A percentile compares a stretch with the other conserved stretches of the same genome.
These are phyloP conservation scores for Acridotheres tristis DNA, from an alignment of 2,797 vertebrate species.

Conservation along the genomic window DNA sequence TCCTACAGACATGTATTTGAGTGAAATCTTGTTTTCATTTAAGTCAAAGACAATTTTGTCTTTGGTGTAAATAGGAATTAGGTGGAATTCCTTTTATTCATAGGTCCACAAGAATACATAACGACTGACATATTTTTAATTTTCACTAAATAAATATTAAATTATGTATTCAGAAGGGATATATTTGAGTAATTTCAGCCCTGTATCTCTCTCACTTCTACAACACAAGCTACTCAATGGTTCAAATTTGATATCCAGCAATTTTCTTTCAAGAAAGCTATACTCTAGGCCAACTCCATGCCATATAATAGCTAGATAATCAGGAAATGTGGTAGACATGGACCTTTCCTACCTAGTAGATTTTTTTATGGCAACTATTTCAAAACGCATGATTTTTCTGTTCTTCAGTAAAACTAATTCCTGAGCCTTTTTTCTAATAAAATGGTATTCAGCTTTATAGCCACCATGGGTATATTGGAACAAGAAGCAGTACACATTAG, in stretches of 20 bases:
- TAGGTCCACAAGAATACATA: background rate
- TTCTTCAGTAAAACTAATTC: background rate
- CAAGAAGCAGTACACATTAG: background rate
- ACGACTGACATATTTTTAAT: background rate
- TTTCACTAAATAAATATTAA: background rate
- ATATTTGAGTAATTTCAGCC: background rate
- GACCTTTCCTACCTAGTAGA: background rate
- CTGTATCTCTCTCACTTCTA: background rate
- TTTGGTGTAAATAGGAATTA: background rate
- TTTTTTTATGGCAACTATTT: background rate
- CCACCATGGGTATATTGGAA: background rate
- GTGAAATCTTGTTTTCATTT: background rate
- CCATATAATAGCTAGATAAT: background rate
- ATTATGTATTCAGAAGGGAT: background rate
- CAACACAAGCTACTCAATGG: background rate
- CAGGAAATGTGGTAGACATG: background rate
- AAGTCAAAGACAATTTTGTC: background rate
- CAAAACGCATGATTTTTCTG: background rate
- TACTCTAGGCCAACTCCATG: background rate
- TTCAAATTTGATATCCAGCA: background rate
- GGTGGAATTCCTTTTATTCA: background rate
- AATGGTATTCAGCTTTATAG: background rate
- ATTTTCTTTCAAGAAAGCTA: background rate
- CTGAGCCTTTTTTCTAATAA: background rate
- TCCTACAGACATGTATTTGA: background rate